Evolutionary conservation across 2,888 invertebrate species (phyloP).

Genomic region (Hemistola chrysoprasaria): DNA sequence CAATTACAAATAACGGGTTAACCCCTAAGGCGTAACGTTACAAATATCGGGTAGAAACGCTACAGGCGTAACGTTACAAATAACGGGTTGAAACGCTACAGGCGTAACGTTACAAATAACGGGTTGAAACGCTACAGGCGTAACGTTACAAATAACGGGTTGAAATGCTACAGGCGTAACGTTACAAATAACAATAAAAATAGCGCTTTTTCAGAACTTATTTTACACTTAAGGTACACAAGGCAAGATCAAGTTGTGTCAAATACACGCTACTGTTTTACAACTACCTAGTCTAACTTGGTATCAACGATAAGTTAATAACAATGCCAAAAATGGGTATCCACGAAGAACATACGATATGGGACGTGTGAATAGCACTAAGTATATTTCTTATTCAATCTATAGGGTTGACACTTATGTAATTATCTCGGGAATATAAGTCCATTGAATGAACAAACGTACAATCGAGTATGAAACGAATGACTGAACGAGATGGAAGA

Average conservation of each 20-base stretch:
- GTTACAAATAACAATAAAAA: not conserved
- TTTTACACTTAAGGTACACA: conserved; percentile 28
- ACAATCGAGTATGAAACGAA: too few species aligned
- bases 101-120: too few species aligned
- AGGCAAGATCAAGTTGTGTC: conserved; percentile 34
- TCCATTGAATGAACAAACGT: too few species aligned
- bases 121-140: too few species aligned
- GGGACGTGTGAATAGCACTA: conserved; percentile 33
- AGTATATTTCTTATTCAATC: conserved; percentile 15
- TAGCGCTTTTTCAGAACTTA: conserved; percentile 4
- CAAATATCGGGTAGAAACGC: too few species aligned
- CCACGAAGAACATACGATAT: conserved; percentile 34
- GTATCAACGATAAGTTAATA: conserved; percentile 38
- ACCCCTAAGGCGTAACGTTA: too few species aligned
- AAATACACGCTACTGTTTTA: conserved; percentile 34
- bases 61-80: too few species aligned
- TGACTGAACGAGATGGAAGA: too few species aligned
- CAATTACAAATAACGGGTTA: too few species aligned
- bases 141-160: not conserved
- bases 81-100: too few species aligned
- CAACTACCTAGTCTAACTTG: conserved; percentile 36
- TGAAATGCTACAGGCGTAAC: conserved; percentile 14
- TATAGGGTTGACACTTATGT: too few species aligned
- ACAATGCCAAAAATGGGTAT: conserved; percentile 46
- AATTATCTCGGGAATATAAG: too few species aligned